Evolutionary conservation across 2,888 invertebrate genomes (phyloP).

Genomic region (Ophion ellenae): DNA sequence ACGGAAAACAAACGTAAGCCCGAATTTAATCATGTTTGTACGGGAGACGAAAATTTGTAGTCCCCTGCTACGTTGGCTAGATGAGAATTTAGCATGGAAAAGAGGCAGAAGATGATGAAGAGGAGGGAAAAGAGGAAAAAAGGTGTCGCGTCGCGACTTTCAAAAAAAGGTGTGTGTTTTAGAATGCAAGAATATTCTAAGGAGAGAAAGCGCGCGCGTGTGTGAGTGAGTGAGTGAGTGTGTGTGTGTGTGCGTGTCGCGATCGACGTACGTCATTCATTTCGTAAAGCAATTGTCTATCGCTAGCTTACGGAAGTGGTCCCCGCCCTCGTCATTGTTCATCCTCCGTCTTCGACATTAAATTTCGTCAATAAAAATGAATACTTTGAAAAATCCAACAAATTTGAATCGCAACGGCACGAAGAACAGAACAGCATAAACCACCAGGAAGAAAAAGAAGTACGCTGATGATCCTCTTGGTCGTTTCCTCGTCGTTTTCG

Average conservation of each 20-base stretch:
- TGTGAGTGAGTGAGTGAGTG: slow-evolving; percentile 52
- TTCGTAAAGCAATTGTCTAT: slow-evolving; percentile 68
- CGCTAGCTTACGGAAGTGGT: slow-evolving; percentile 71
- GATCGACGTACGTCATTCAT: slow-evolving; percentile 68
- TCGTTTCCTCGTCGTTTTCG: slow-evolving; percentile 52
- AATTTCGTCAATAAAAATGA: slow-evolving; percentile 75
- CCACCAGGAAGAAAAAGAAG: slow-evolving; percentile 34
- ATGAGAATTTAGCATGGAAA: slow-evolving; percentile 62
- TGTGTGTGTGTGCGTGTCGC: slow-evolving; percentile 59
- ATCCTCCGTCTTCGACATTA: slow-evolving; percentile 77
- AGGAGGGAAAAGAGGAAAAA: slow-evolving; percentile 6
- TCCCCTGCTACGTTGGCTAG: slow-evolving; percentile 62
- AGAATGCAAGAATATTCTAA: slow-evolving; percentile 50
- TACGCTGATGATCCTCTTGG: slow-evolving; percentile 51
- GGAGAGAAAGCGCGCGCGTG: slow-evolving; percentile 43
- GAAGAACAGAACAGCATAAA: slow-evolving; percentile 28
- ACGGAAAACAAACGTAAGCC: slow-evolving; percentile 53
- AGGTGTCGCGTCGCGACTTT: slow-evolving; percentile 55
- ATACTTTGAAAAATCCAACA: slow-evolving; percentile 67
- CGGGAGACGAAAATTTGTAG: slow-evolving; percentile 48
- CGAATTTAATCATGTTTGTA: slow-evolving; percentile 59
- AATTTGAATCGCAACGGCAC: slow-evolving; percentile 62
- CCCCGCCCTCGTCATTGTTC: slow-evolving; percentile 79
- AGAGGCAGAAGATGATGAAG: slow-evolving; percentile 11
- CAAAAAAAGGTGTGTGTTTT: slow-evolving; percentile 50